phyloP scores from a whole-genome alignment of 2,888 invertebrate species.

The Ditylenchus weischeri region DNA sequence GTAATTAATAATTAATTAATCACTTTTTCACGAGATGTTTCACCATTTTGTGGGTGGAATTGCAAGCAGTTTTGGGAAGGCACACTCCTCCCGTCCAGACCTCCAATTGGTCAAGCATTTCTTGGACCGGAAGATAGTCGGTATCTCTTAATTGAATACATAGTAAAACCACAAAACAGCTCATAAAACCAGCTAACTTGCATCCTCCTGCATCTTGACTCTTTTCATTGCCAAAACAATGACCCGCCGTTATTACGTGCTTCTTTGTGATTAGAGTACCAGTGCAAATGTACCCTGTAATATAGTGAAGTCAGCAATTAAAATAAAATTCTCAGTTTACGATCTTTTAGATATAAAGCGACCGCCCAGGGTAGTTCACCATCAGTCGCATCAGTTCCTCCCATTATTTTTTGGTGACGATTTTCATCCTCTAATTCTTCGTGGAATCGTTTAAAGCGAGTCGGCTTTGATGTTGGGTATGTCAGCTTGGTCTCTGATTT shows the following conservation, averaged over 20 bases:
- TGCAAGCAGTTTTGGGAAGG: neutral
- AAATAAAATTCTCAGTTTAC: neutral
- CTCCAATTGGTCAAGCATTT: slow-evolving; percentile 8
- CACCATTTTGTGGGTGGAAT: slow-evolving; percentile 1
- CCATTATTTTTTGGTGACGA: slow-evolving; percentile 7
- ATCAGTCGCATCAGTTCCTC: slow-evolving; percentile 5
- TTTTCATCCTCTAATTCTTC: slow-evolving; percentile 10
- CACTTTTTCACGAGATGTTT: neutral
- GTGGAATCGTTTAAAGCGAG: slow-evolving; percentile 4
- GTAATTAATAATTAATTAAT: too few relatives aligned
- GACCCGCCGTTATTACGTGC: neutral
- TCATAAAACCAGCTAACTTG: too few relatives aligned
- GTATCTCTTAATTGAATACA: neutral
- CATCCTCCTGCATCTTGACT: too few relatives aligned
- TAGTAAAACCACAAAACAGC: neutral
- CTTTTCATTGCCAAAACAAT: slow-evolving; percentile 2
- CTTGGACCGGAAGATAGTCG: slow-evolving; percentile 4
- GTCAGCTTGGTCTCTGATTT: neutral
- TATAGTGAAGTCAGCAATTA: neutral
- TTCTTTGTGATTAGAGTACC: slow-evolving; percentile 7
- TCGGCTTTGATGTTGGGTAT: neutral
- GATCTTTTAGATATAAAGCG: slow-evolving; percentile 1
- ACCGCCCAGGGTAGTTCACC: neutral
- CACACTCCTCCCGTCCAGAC: slow-evolving; percentile 2
- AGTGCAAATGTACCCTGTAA: slow-evolving; percentile 2